Conservation (phyloP, 2,888 invertebrate species). For the Drosophila gaucha region DNA sequence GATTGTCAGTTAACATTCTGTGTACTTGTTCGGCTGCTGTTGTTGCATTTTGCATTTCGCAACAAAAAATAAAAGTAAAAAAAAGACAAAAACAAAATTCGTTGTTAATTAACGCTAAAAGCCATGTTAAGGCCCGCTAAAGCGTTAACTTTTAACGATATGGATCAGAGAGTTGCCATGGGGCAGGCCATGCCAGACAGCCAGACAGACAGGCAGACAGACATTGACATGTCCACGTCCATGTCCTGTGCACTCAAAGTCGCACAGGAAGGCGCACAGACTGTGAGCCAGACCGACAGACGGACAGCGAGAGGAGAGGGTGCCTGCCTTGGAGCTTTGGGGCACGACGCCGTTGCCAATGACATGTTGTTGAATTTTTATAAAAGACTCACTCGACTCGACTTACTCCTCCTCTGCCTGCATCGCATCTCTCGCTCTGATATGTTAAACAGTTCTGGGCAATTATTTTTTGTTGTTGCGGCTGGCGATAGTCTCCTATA, state of each 20-base stretch:
- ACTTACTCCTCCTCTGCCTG: not conserved
- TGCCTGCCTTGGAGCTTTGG: conserved; percentile 48
- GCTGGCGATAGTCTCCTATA: conserved; percentile 67
- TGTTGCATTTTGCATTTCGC: conserved; percentile 60
- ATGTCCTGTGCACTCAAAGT: conserved; percentile 78
- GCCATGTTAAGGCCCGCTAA: conserved; percentile 79
- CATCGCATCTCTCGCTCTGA: conserved; percentile 37
- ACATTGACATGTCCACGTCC: conserved; percentile 81
- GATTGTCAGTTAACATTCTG: conserved; percentile 66
- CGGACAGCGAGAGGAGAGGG: conserved; percentile 46
- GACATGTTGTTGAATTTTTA: conserved; percentile 81
- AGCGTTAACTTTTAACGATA: conserved; percentile 80
- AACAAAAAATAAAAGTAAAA: conserved; percentile 49
- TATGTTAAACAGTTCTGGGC: conserved; percentile 81
- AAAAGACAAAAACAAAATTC: conserved; percentile 58
- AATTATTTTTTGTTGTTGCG: conserved; percentile 60
- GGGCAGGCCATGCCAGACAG: conserved; percentile 26
- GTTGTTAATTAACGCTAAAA: conserved; percentile 82
- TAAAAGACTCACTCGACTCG: conserved; percentile 73
- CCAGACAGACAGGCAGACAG: conserved; percentile 34
- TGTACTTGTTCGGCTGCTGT: conserved; percentile 40
- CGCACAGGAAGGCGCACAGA: conserved; percentile 56
- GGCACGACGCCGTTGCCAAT: conserved; percentile 55
- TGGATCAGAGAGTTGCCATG: conserved; percentile 70
- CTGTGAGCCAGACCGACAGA: conserved; percentile 32